A percentile compares a stretch with the other conserved stretches of the same genome.
Evolutionary conservation across 2,113 vertebrate genomes (phyloP).

Genomic region (Redunca redunca): DNA sequence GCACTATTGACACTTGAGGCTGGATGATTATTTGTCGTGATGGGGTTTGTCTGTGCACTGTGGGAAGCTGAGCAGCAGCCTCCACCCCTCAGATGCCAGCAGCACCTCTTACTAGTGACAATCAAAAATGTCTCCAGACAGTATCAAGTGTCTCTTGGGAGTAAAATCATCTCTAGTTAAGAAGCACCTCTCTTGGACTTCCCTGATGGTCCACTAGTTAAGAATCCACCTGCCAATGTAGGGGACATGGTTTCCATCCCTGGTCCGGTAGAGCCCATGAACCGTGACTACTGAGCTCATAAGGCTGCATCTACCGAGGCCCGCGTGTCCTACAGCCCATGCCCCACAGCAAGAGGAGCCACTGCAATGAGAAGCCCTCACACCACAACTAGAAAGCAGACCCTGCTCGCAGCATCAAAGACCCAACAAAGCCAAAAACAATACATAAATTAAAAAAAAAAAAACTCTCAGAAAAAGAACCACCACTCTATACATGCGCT

Average conservation of each 20-base stretch:
- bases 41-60: background rate
- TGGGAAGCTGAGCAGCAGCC: background rate
- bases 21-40: background rate
- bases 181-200: background rate
- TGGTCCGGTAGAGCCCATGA: background rate
- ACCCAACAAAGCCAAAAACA: background rate
- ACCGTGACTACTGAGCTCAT: background rate
- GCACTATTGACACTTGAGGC: background rate
- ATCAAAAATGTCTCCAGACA: background rate
- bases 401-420: background rate
- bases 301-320: background rate
- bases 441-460: background rate
- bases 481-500: background rate
- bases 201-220: background rate
- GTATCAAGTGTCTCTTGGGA: background rate
- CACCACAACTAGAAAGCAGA: background rate
- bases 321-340: rapidly evolving
- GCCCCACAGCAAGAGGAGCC: background rate
- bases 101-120: background rate
- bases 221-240: background rate
- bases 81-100: background rate
- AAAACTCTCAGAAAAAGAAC: background rate
- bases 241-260: background rate
- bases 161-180: background rate
- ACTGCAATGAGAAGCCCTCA: background rate